phyloP scores from a whole-genome alignment of 2,113 vertebrate species.

The Columba janthina region DNA sequence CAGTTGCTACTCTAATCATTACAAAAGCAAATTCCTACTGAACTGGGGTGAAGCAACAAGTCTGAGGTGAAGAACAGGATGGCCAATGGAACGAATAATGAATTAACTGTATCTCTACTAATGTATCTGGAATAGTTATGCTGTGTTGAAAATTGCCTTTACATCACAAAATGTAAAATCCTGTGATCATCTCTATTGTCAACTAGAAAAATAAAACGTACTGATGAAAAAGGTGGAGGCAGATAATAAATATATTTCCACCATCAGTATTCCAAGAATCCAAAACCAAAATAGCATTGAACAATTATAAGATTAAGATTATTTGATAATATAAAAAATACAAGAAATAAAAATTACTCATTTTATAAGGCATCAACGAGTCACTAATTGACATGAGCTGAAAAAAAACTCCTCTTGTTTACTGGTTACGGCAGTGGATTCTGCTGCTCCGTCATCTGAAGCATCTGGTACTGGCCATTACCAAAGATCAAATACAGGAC shows the following conservation, averaged over 20 bases:
- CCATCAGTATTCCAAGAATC: neutral
- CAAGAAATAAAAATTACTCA: neutral
- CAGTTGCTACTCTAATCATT: neutral
- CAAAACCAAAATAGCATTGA: neutral
- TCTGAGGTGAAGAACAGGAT: neutral
- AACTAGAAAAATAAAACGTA: neutral
- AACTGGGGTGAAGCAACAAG: neutral
- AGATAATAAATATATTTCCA: neutral
- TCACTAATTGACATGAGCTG: conserved; percentile 26
- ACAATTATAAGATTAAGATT: neutral
- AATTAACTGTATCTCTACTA: neutral
- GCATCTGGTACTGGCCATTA: conserved; percentile 64
- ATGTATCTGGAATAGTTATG: neutral
- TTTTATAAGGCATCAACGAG: neutral
- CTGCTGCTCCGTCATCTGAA: conserved; percentile 1
- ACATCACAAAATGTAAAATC: neutral
- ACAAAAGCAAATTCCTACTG: neutral
- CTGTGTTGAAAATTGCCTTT: neutral
- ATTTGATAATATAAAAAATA: neutral
- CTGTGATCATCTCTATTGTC: neutral
- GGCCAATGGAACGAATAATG: neutral
- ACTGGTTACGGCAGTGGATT: neutral
- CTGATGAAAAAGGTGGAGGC: neutral
- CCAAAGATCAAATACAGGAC: conserved; percentile 59
- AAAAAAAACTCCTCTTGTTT: neutral